phyloP scores from a whole-genome alignment of 2,888 invertebrate species.

The Thysanoteuthis rhombus region DNA sequence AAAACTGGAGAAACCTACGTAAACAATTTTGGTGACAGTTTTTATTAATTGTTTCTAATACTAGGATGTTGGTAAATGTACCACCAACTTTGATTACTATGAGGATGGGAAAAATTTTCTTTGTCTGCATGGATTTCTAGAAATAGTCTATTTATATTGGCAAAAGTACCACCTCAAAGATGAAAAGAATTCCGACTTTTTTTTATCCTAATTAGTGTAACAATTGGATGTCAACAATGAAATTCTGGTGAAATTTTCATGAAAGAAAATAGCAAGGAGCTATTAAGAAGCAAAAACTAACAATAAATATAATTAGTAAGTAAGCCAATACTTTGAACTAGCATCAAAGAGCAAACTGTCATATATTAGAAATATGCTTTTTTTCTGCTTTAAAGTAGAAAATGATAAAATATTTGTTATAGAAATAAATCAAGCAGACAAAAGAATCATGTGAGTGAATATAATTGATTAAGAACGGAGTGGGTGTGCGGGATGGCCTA shows the following conservation, averaged over 20 bases:
- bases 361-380: not conserved
- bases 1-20: too few species aligned
- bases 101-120: not conserved
- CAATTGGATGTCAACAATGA: not conserved
- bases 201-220: not conserved
- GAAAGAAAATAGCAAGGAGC: too few species aligned
- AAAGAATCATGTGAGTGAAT: too few species aligned
- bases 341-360: not conserved
- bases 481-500: too few species aligned
- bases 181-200: not conserved
- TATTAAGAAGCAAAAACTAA: not conserved
- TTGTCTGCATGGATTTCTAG: not conserved
- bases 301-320: not conserved
- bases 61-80: not conserved
- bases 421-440: too few species aligned
- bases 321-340: not conserved
- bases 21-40: too few species aligned
- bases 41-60: too few species aligned
- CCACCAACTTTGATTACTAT: not conserved
- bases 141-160: constrained; percentile 12
- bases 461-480: too few species aligned
- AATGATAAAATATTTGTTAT: too few species aligned
- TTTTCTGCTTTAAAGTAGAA: not conserved
- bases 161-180: not conserved
- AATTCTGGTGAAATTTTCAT: not conserved